Conservation (phyloP, 1,140 invertebrate genomes). For the Drosophila busckii region DNA sequence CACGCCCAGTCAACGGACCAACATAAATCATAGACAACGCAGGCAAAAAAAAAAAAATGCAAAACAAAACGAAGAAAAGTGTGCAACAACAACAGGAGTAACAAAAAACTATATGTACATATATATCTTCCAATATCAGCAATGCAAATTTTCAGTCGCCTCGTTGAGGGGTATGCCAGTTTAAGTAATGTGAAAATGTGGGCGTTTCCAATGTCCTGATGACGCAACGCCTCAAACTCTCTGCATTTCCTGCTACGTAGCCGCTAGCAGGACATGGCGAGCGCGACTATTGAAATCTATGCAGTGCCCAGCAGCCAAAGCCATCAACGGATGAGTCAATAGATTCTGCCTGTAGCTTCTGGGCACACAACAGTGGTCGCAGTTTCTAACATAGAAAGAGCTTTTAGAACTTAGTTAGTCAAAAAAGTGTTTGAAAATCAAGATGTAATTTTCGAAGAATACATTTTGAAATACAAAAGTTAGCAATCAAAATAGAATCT, state of each 20-base stretch:
- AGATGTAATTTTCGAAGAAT: too few relatives aligned
- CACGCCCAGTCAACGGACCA: constrained; percentile 62
- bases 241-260: too few relatives aligned
- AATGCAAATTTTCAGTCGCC: constrained; percentile 63
- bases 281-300: constrained; percentile 65
- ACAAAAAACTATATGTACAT: too few relatives aligned
- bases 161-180: constrained; percentile 12
- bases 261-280: constrained; percentile 45
- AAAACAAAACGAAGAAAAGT: constrained; percentile 45
- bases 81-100: constrained; percentile 38
- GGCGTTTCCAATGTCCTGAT: constrained; percentile 39
- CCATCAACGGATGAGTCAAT: constrained; percentile 74
- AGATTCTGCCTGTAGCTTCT: constrained; percentile 43
- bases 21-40: constrained; percentile 74
- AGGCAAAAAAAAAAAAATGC: constrained; percentile 37
- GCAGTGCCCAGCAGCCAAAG: constrained; percentile 42
- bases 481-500: too few relatives aligned
- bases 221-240: constrained; percentile 62
- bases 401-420: too few relatives aligned
- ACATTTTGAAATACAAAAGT: too few relatives aligned
- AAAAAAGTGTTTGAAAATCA: too few relatives aligned
- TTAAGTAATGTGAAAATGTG: constrained; percentile 17
- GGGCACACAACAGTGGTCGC: constrained; percentile 60
- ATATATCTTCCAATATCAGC: constrained; percentile 71
- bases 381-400: too few relatives aligned